These are phyloP conservation scores for Lophura nycthemera DNA, from an alignment of 2,113 vertebrate species.

Conservation along the genomic window DNA sequence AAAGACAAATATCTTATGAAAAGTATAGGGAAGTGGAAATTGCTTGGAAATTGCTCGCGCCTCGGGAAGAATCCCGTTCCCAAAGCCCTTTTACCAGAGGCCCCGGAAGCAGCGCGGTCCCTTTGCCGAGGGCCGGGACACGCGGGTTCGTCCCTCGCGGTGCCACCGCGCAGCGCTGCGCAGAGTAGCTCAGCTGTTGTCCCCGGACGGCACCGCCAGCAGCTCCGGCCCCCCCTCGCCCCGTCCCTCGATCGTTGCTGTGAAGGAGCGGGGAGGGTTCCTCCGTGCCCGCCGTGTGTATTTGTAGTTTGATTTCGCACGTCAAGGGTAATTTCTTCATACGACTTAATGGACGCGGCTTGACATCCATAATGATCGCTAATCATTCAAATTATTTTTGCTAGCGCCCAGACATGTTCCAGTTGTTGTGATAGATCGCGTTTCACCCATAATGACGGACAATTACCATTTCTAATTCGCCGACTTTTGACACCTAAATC, in stretches of 20 bases:
- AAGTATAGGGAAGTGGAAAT: not conserved
- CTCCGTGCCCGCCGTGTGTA: conserved; percentile 80
- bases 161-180: too few species aligned
- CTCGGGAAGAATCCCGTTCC: not conserved
- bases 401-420: conserved; percentile 84
- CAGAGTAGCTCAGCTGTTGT: too few species aligned
- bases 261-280: not conserved
- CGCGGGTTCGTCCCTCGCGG: too few species aligned
- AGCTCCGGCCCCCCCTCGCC: too few species aligned
- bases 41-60: not conserved
- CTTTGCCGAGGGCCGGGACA: too few species aligned
- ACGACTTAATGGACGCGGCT: conserved; percentile 83
- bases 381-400: conserved; percentile 88
- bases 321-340: conserved; percentile 87
- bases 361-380: conserved; percentile 87
- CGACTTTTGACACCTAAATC: conserved; percentile 85
- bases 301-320: conserved; percentile 79
- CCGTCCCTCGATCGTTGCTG: too few species aligned
- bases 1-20: not conserved
- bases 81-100: not conserved
- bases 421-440: conserved; percentile 89
- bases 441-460: conserved; percentile 88
- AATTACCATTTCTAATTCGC: conserved; percentile 87
- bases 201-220: too few species aligned
- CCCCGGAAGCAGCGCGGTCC: not conserved